Evolutionary conservation across 2,797 vertebrate species (phyloP).

Genomic region (Cuniculus paca): DNA sequence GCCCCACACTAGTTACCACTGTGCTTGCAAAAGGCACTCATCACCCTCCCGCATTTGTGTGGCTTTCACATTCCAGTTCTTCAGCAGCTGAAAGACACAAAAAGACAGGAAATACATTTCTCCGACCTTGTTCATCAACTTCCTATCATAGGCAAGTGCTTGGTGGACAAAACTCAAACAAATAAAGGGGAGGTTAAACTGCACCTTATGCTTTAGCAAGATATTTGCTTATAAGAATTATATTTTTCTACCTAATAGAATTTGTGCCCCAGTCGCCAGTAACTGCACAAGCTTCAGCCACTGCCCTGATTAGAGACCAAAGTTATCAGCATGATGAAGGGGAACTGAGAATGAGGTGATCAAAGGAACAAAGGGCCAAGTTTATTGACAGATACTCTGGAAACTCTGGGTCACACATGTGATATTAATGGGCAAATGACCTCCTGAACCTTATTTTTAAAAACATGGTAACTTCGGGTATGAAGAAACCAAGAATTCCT

Average conservation of each 20-base stretch:
- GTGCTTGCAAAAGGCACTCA: not conserved
- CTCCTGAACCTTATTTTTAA: not conserved
- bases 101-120: not conserved
- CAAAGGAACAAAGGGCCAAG: not conserved
- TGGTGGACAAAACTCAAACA: not conserved
- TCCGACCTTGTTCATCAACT: not conserved
- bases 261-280: not conserved
- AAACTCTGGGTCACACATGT: not conserved
- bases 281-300: not conserved
- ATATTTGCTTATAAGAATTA: not conserved
- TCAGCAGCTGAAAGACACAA: not conserved
- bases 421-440: constrained; percentile 4
- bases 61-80: not conserved
- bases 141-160: not conserved
- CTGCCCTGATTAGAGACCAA: not conserved
- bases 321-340: not conserved
- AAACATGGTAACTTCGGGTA: not conserved
- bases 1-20: not conserved
- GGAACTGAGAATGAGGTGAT: not conserved
- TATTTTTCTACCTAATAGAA: not conserved
- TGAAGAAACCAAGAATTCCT: not conserved
- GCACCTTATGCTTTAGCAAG: not conserved
- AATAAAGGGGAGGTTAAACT: not conserved
- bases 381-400: not conserved
- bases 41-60: not conserved